phyloP scores from a whole-genome alignment of 1,140 invertebrate species.

The Triops cancriformis region DNA sequence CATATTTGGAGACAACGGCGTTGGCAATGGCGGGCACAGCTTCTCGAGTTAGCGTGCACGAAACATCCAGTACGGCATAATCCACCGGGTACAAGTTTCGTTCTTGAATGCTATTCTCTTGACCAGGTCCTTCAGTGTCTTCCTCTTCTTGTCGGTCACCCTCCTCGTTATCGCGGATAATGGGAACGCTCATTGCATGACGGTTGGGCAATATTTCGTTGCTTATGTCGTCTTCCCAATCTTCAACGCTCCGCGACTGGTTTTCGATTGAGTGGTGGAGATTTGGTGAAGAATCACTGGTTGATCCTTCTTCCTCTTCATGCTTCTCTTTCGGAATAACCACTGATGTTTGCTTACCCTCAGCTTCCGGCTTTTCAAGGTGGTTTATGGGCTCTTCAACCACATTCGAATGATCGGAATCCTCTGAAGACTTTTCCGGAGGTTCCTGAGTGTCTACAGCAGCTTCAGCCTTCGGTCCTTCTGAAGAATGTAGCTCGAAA shows the following conservation, averaged over 20 bases:
- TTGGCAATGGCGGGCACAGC: slow-evolving; percentile 20
- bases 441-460: neutral
- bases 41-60: slow-evolving; percentile 14
- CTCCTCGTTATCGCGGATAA: neutral
- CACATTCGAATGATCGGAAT: neutral
- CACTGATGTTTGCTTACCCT: neutral
- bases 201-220: neutral
- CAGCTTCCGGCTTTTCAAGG: neutral
- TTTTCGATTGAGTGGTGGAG: neutral
- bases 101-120: slow-evolving; percentile 13
- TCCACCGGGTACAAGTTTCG: slow-evolving; percentile 1
- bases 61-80: slow-evolving; percentile 20
- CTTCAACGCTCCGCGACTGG: neutral
- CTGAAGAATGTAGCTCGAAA: neutral
- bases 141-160: slow-evolving; percentile 20
- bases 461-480: neutral
- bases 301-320: neutral
- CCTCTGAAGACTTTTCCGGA: neutral
- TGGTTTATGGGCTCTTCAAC: neutral
- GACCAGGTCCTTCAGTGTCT: neutral
- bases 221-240: slow-evolving; percentile 17
- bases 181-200: neutral
- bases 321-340: neutral
- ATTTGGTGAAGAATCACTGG: neutral
- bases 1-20: slow-evolving; percentile 27